These are phyloP conservation scores for Motacilla alba DNA, from an alignment of 2,113 vertebrate species.

Conservation along the genomic window DNA sequence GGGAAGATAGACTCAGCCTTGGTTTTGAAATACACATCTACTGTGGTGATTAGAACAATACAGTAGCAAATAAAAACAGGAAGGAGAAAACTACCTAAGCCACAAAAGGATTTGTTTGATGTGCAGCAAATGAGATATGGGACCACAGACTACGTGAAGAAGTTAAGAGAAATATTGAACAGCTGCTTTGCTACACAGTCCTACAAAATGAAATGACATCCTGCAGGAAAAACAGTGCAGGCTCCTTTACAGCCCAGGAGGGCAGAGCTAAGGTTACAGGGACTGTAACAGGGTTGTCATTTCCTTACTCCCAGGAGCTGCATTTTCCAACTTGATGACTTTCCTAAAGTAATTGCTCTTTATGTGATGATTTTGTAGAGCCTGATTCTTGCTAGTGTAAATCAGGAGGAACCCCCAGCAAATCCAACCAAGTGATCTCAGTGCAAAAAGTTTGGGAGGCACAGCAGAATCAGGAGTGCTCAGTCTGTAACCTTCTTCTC, in stretches of 20 bases:
- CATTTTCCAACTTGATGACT: constrained; percentile 33
- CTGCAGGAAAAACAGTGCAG: constrained; percentile 29
- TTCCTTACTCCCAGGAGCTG: constrained; percentile 32
- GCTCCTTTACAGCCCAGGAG: constrained; percentile 30
- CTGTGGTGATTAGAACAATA: constrained; percentile 11
- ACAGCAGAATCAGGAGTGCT: neutral
- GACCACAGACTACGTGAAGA: neutral
- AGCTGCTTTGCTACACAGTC: constrained; percentile 35
- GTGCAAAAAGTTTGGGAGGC: neutral
- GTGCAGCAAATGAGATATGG: constrained; percentile 59
- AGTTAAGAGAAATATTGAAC: constrained; percentile 43
- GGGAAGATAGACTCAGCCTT: neutral
- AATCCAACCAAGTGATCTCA: neutral
- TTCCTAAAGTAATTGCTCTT: constrained; percentile 43
- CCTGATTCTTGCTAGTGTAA: neutral
- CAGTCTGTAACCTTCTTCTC: neutral
- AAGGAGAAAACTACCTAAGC: constrained; percentile 15
- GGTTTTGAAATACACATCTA: neutral
- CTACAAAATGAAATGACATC: constrained; percentile 46
- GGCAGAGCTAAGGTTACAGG: constrained; percentile 45
- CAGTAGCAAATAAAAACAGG: constrained; percentile 40
- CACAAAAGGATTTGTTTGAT: constrained; percentile 48
- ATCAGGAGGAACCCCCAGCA: neutral
- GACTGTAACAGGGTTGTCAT: constrained; percentile 2
- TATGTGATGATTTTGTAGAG: constrained; percentile 5